Percentiles rank a stretch among this genome's conserved stretches.
These are phyloP conservation scores for Arctia plantaginis DNA, from an alignment of 2,888 invertebrate genomes.

Conservation along the genomic window DNA sequence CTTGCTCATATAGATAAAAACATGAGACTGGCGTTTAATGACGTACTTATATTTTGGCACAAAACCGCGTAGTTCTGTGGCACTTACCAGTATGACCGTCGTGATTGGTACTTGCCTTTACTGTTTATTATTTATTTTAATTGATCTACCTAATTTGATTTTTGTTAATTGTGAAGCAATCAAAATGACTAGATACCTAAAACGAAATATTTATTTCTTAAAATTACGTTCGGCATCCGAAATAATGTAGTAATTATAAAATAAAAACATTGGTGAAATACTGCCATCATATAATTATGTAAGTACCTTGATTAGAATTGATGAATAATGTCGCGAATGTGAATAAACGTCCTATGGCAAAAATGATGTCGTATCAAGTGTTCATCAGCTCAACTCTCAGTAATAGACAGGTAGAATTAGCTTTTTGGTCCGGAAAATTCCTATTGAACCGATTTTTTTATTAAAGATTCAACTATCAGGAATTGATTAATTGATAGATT, in stretches of 20 bases:
- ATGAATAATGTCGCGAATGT: neutral
- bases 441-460: too few relatives aligned
- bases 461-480: too few relatives aligned
- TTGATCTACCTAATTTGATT: neutral
- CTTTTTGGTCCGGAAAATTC: too few relatives aligned
- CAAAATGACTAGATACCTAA: neutral
- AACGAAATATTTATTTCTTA: neutral
- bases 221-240: neutral
- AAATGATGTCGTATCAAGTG: neutral
- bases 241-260: neutral
- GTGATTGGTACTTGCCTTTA: neutral
- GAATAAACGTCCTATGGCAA: neutral
- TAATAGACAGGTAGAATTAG: too few relatives aligned
- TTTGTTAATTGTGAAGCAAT: neutral
- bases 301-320: neutral
- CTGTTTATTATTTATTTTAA: neutral
- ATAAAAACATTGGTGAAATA: neutral
- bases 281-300: neutral
- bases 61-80: constrained; percentile 18
- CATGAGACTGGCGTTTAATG: constrained; percentile 23
- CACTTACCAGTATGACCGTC: constrained; percentile 21
- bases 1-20: constrained; percentile 25
- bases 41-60: constrained; percentile 34
- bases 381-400: constrained; percentile 1
- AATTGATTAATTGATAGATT: too few relatives aligned